Conservation (phyloP, 35 echinoderm and acorn worm species). For the Apostichopus parvimensis region DNA sequence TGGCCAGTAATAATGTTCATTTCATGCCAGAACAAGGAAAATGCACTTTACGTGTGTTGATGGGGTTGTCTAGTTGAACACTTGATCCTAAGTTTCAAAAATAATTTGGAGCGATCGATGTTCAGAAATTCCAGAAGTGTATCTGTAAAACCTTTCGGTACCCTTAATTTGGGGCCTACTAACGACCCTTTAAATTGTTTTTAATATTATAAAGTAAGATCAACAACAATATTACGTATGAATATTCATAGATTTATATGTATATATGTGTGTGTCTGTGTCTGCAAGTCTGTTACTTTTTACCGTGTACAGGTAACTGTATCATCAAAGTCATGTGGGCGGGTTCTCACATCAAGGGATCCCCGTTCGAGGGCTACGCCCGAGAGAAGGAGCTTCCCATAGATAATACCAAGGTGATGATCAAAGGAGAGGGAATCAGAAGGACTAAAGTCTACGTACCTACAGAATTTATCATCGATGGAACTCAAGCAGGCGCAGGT, state of each 20-base stretch:
- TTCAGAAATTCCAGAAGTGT: too few relatives aligned
- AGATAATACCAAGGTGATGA: slow-evolving; percentile 70
- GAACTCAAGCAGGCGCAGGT: slow-evolving; percentile 79
- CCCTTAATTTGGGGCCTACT: not conserved
- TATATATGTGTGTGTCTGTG: too few relatives aligned
- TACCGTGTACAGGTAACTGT: slow-evolving; percentile 59
- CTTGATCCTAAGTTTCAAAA: too few relatives aligned
- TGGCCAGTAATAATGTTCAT: too few relatives aligned
- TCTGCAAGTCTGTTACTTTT: not conserved
- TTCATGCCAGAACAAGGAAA: too few relatives aligned
- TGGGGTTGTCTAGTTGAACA: too few relatives aligned
- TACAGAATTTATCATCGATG: slow-evolving; percentile 80
- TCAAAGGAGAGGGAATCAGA: slow-evolving; percentile 64
- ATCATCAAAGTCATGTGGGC: slow-evolving; percentile 57
- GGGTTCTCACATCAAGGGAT: slow-evolving; percentile 68
- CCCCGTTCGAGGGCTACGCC: slow-evolving; percentile 66
- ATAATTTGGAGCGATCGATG: too few relatives aligned
- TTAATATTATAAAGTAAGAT: too few relatives aligned
- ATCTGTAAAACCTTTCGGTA: too few relatives aligned
- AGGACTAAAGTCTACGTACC: slow-evolving; percentile 59
- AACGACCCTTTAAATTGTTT: not conserved
- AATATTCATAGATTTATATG: too few relatives aligned
- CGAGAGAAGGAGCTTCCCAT: slow-evolving; percentile 66
- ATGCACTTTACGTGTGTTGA: too few relatives aligned
- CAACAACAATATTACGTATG: too few relatives aligned